A percentile compares a stretch with the other conserved stretches of the same genome.
Evolutionary conservation across 2,113 vertebrate species (phyloP).

Genomic region (Seriola dumerili): DNA sequence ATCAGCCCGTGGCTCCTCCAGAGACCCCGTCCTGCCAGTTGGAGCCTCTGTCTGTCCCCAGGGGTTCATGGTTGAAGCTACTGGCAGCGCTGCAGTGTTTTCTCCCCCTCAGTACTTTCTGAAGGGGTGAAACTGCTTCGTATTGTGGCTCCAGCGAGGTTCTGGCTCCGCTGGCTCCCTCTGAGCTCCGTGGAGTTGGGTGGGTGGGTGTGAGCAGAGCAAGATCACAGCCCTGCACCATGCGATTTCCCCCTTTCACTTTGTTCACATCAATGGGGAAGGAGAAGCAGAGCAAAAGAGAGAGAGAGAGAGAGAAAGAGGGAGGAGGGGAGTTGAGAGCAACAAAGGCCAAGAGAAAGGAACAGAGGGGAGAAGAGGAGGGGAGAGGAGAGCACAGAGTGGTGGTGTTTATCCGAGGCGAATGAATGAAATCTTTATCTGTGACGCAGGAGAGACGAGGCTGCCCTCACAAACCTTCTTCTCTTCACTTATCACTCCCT

Average conservation of each 20-base stretch:
- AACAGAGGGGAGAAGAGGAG: constrained; percentile 44
- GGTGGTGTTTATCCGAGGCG: constrained; percentile 61
- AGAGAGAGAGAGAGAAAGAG: constrained; percentile 5
- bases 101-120: neutral
- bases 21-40: constrained; percentile 34
- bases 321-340: constrained; percentile 41
- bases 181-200: constrained; percentile 41
- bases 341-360: constrained; percentile 66
- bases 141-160: constrained; percentile 2
- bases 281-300: constrained; percentile 49
- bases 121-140: neutral
- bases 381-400: constrained; percentile 57
- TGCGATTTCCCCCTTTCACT: constrained; percentile 63
- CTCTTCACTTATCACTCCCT: neutral
- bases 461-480: constrained; percentile 25
- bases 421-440: constrained; percentile 83
- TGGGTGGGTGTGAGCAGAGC: constrained; percentile 41
- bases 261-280: constrained; percentile 68
- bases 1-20: constrained; percentile 11
- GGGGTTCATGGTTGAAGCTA: neutral
- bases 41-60: neutral
- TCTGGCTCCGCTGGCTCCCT: constrained; percentile 31
- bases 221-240: constrained; percentile 66
- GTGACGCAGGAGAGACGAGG: constrained; percentile 38
- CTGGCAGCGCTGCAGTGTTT: constrained; percentile 9